Conservation (phyloP, 2,888 invertebrate species). For the Liopterus haemorrhoidalis region DNA sequence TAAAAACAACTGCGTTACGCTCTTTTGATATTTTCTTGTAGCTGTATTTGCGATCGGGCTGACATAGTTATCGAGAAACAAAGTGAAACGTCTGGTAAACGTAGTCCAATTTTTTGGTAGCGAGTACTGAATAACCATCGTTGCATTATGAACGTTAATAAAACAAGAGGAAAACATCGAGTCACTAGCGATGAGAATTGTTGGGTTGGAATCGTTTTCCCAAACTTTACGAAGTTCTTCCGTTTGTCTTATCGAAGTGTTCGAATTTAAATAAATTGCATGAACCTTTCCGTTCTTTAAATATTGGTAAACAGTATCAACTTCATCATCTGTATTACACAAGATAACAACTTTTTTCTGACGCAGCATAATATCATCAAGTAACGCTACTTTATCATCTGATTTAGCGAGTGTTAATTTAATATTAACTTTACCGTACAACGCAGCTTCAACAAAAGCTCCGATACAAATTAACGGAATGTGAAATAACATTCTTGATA, state of each 20-base stretch:
- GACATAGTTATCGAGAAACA: conserved; percentile 57
- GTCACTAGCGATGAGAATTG: no score
- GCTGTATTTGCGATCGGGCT: conserved; percentile 34
- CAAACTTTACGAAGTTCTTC: no score
- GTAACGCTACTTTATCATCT: conserved; percentile 45
- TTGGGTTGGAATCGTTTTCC: no score
- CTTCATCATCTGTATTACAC: conserved; percentile 55
- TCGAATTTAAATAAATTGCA: no score
- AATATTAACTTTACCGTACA: conserved; percentile 58
- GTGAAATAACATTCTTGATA: conserved; percentile 52
- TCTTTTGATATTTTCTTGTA: conserved; percentile 33
- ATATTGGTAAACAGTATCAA: conserved; percentile 43
- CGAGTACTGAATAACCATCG: conserved; percentile 66
- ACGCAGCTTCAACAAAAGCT: conserved; percentile 67
- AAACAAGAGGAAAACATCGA: no score
- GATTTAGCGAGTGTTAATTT: conserved; percentile 45
- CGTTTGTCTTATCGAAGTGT: no score
- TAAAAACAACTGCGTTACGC: conserved; percentile 40
- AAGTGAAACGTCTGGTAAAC: conserved; percentile 65
- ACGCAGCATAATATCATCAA: no score
- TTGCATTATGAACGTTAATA: conserved; percentile 61
- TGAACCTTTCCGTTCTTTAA: conserved; percentile 6
- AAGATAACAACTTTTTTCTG: conserved; percentile 57
- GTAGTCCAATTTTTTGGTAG: conserved; percentile 58
- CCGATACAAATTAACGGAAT: conserved; percentile 61